phyloP scores from a whole-genome alignment of 2,888 invertebrate genomes.

The Cynaeus angustus region DNA sequence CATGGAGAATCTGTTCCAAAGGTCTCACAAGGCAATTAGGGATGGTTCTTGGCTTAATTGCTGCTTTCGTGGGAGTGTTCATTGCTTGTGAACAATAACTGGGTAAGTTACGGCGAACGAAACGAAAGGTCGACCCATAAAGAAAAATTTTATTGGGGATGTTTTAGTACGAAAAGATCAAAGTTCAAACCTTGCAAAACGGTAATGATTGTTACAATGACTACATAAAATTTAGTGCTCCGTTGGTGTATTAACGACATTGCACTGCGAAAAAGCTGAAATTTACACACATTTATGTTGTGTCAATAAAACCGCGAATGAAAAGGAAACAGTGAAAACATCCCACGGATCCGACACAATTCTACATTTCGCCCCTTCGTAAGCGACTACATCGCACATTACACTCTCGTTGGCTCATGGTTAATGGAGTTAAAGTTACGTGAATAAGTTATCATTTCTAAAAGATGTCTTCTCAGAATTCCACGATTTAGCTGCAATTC shows the following conservation, averaged over 20 bases:
- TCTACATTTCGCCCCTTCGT: background rate
- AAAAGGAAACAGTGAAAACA: constrained; percentile 1
- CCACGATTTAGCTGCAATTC: constrained; percentile 10
- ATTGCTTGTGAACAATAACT: constrained; percentile 19
- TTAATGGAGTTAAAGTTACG: constrained; percentile 22
- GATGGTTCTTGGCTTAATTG: constrained; percentile 17
- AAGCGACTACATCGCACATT: constrained; percentile 4
- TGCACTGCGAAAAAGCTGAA: background rate
- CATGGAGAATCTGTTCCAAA: background rate
- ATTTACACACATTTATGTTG: background rate
- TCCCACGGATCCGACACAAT: constrained; percentile 4
- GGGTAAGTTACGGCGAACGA: constrained; percentile 6
- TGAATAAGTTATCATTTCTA: constrained; percentile 16
- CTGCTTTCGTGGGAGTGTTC: constrained; percentile 9
- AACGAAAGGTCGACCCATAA: background rate
- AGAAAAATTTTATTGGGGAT: constrained; percentile 17
- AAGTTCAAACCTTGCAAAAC: constrained; percentile 3
- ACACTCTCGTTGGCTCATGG: constrained; percentile 7
- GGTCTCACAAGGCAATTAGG: constrained; percentile 24
- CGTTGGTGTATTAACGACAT: background rate
- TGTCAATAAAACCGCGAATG: constrained; percentile 2
- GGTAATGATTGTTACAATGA: background rate
- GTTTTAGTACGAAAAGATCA: constrained; percentile 1
- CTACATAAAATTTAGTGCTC: background rate
- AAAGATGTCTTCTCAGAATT: background rate